A percentile compares a stretch with the other conserved stretches of the same genome.
These are phyloP conservation scores for Saccopteryx leptura DNA, from an alignment of 2,113 vertebrate genomes.

Conservation along the genomic window DNA sequence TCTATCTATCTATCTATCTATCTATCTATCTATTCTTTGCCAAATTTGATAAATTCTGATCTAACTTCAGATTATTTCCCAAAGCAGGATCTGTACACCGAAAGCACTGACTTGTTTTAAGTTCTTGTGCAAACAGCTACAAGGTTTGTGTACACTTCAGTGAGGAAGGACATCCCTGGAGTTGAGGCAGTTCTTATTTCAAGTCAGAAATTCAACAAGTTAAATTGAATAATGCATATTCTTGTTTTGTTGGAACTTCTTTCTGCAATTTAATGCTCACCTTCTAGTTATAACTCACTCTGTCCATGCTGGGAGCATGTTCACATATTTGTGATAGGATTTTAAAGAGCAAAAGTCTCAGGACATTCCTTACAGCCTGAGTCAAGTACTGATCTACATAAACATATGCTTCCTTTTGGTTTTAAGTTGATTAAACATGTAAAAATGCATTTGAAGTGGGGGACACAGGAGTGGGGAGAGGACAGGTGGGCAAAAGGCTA, in stretches of 20 bases:
- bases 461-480: fast-evolving
- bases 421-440: no score
- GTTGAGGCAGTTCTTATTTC: fast-evolving
- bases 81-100: no score
- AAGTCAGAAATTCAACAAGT: neutral
- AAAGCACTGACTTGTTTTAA: neutral
- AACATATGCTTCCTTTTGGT: fast-evolving
- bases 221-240: fast-evolving
- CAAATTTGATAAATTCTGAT: neutral
- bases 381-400: fast-evolving
- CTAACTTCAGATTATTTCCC: neutral
- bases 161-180: fast-evolving
- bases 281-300: fast-evolving
- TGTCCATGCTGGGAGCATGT: fast-evolving
- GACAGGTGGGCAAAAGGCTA: fast-evolving
- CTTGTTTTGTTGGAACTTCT: fast-evolving
- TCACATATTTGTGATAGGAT: neutral
- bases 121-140: fast-evolving
- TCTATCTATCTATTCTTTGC: neutral
- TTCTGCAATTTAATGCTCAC: neutral
- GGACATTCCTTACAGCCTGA: neutral
- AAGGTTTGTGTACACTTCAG: neutral
- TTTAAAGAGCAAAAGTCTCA: neutral
- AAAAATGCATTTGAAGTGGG: fast-evolving
- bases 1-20: neutral